Conservation (phyloP, 2,888 invertebrate species). For the Drosophila nigritarsus region DNA sequence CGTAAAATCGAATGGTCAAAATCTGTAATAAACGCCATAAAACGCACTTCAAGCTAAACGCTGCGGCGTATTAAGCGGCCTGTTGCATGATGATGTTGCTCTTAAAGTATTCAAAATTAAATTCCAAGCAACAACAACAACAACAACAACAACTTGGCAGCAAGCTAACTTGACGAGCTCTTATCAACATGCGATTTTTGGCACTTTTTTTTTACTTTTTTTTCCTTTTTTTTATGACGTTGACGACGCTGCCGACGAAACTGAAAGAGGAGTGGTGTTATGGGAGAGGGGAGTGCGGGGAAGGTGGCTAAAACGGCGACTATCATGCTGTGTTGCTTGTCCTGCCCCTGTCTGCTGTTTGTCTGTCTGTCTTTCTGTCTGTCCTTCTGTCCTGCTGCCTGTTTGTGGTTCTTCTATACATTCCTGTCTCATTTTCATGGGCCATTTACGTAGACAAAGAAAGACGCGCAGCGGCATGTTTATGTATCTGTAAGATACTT, state of each 20-base stretch:
- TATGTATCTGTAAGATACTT: conserved; percentile 78
- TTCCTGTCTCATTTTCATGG: conserved; percentile 78
- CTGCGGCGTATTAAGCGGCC: not conserved
- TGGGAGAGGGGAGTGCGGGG: not conserved
- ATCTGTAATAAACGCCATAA: not conserved
- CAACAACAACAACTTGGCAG: conserved; percentile 1
- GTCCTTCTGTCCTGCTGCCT: conserved; percentile 10
- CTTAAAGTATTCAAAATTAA: conserved; percentile 11
- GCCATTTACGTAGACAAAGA: conserved; percentile 80
- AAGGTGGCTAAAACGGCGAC: conserved; percentile 42
- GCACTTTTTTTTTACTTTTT: conserved; percentile 54
- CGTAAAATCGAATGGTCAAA: not conserved
- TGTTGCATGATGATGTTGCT: conserved; percentile 21
- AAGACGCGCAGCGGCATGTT: conserved; percentile 61
- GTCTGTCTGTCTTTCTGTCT: not conserved
- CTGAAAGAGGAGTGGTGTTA: not conserved
- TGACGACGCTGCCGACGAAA: conserved; percentile 45
- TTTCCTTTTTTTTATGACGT: conserved; percentile 71
- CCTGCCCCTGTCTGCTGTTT: conserved; percentile 2
- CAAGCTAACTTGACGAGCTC: conserved; percentile 50
- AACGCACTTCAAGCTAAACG: not conserved
- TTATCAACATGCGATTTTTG: conserved; percentile 76
- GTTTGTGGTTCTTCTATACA: conserved; percentile 55
- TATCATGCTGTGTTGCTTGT: conserved; percentile 58
- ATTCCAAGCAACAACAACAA: conserved; percentile 8